A percentile compares a stretch with the other conserved stretches of the same genome.
phyloP scores from a whole-genome alignment of 1,140 invertebrate genomes.

The Hypsibius dujardini region DNA sequence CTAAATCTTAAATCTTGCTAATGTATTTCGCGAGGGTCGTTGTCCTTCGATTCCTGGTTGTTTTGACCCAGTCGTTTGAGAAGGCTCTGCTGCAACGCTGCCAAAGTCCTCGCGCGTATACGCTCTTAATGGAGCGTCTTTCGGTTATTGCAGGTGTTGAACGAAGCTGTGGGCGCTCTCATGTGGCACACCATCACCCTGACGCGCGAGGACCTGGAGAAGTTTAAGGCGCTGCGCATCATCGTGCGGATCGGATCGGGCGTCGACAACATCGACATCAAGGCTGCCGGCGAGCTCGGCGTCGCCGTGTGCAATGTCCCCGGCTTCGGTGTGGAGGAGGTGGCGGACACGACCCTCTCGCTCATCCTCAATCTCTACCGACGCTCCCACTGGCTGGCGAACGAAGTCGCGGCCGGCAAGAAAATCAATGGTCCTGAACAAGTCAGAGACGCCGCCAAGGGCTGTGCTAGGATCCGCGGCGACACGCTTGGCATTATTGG shows the following conservation, averaged over 20 bases:
- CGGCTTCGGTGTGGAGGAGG: constrained; percentile 96
- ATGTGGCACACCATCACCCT: constrained; percentile 99
- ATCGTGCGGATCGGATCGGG: constrained; percentile 95
- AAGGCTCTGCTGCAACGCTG: too few species aligned
- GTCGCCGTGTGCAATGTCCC: constrained; percentile 99
- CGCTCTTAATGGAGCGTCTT: too few species aligned
- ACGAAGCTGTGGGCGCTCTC: constrained; percentile 94
- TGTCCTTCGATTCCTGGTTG: too few species aligned
- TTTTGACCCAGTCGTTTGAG: too few species aligned
- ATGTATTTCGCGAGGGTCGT: too few species aligned
- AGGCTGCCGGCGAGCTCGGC: constrained; percentile 49
- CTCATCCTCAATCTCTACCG: constrained; percentile 95
- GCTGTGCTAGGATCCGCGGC: constrained; percentile 81
- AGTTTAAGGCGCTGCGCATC: constrained; percentile 95
- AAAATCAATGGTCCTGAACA: constrained; percentile 86
- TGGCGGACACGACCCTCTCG: constrained; percentile 94
- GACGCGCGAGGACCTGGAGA: constrained; percentile 95
- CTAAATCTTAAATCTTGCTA: too few species aligned
- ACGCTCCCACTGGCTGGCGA: constrained; percentile 94
- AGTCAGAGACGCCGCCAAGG: constrained; percentile 75
- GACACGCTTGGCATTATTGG: constrained; percentile 90
- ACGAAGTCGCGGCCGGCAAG: constrained; percentile 91
- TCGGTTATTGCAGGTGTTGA: constrained; percentile 89
- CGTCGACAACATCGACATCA: constrained; percentile 97
- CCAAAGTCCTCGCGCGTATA: too few species aligned